Percentiles rank a stretch among this genome's conserved stretches.
phyloP scores from a whole-genome alignment of 2,888 invertebrate genomes.

The Hyalella azteca region DNA sequence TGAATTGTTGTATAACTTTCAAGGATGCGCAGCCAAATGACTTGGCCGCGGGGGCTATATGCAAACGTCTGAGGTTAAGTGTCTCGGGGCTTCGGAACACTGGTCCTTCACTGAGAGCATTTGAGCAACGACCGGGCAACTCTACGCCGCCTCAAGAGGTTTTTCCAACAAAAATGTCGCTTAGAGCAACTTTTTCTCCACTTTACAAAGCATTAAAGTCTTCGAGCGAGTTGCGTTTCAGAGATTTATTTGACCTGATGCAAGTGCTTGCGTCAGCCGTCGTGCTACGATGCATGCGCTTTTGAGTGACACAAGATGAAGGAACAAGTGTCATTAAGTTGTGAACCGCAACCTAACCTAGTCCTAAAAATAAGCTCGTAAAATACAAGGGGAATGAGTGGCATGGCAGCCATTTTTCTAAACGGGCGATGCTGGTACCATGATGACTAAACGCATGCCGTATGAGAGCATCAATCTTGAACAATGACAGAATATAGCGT shows the following conservation, averaged over 20 bases:
- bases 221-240: background rate
- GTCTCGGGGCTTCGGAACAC: background rate
- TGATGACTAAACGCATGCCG: too few relatives aligned
- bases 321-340: background rate
- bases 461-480: too few relatives aligned
- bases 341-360: background rate
- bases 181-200: background rate
- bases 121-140: background rate
- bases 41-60: background rate
- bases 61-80: background rate
- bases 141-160: background rate
- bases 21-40: background rate
- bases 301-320: background rate
- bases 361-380: too few relatives aligned
- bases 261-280: background rate
- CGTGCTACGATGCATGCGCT: background rate
- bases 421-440: too few relatives aligned
- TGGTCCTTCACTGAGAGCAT: background rate
- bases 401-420: too few relatives aligned
- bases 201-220: background rate
- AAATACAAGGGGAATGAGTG: too few relatives aligned
- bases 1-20: background rate
- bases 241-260: slow-evolving; percentile 9
- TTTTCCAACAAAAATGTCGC: background rate
- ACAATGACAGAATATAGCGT: too few relatives aligned